A percentile compares a stretch with the other conserved stretches of the same genome.
Conservation (phyloP, 2,797 vertebrate species). For the Telmatherina bonti region DNA sequence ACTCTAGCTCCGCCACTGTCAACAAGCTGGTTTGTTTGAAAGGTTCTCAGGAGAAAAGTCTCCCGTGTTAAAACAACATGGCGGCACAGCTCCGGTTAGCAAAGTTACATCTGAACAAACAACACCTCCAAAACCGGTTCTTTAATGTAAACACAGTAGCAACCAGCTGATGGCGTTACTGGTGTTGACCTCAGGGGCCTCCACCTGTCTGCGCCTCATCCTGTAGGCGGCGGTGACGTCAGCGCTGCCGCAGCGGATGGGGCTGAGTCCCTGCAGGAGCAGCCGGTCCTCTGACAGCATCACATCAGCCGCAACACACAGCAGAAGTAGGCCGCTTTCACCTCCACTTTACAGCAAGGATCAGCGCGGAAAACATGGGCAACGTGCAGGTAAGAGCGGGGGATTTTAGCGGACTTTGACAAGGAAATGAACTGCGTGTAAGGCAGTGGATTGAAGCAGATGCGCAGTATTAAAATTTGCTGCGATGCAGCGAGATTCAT, state of each 20-base stretch:
- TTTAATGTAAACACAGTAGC: too few relatives aligned
- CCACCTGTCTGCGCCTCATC: neutral
- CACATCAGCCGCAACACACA: neutral
- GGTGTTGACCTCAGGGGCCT: neutral
- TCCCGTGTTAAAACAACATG: neutral
- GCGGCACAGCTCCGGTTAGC: neutral
- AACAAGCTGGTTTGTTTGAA: too few relatives aligned
- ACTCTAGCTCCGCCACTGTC: too few relatives aligned
- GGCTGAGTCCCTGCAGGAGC: constrained; percentile 16
- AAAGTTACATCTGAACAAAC: neutral
- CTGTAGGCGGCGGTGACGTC: constrained; percentile 15
- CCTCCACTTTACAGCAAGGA: neutral
- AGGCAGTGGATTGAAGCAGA: neutral
- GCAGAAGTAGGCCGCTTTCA: neutral
- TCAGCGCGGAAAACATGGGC: constrained; percentile 18
- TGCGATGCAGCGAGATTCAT: too few relatives aligned
- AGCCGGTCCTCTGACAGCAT: constrained; percentile 7
- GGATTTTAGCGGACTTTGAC: neutral
- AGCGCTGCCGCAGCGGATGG: constrained; percentile 17
- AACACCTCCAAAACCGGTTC: neutral
- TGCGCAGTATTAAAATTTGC: neutral
- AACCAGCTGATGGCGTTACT: too few relatives aligned
- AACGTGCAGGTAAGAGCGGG: constrained; percentile 33
- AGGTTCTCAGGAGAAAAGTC: neutral
- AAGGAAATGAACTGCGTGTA: neutral